A percentile compares a stretch with the other conserved stretches of the same genome.
These are phyloP conservation scores for Thamnaconus septentrionalis DNA, from an alignment of 2,113 vertebrate species.

Conservation along the genomic window DNA sequence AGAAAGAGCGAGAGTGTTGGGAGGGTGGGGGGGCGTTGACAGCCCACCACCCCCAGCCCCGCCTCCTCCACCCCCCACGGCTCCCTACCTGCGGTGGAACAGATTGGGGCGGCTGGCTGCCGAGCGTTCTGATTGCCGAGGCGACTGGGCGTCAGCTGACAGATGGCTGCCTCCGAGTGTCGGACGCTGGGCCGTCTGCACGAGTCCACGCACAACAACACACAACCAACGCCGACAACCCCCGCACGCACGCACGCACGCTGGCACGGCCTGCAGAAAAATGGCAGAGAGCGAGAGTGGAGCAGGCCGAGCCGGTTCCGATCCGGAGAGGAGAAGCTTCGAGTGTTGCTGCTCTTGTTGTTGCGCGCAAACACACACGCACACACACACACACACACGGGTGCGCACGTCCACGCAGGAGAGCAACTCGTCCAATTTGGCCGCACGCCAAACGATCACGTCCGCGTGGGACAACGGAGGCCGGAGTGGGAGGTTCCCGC, in stretches of 20 bases:
- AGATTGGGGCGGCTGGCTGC: slow-evolving; percentile 74
- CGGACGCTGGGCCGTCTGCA: slow-evolving; percentile 57
- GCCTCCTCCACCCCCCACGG: slow-evolving; percentile 63
- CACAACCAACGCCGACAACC: too few species aligned
- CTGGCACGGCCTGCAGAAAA: too few species aligned
- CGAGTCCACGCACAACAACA: slow-evolving; percentile 29
- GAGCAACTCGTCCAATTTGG: not conserved
- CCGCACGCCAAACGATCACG: too few species aligned
- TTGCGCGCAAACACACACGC: not conserved
- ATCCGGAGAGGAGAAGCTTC: too few species aligned
- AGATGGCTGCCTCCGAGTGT: slow-evolving; percentile 74
- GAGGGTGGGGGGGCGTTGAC: slow-evolving; percentile 13
- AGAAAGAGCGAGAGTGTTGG: slow-evolving; percentile 42
- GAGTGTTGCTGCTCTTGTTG: not conserved
- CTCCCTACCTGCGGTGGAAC: slow-evolving; percentile 74
- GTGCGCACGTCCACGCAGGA: not conserved
- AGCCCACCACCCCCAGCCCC: not conserved
- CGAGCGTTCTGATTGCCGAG: slow-evolving; percentile 68
- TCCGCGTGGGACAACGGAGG: too few species aligned
- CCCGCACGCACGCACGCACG: too few species aligned
- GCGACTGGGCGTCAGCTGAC: slow-evolving; percentile 72
- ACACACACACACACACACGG: not conserved
- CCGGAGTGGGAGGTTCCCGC: too few species aligned
- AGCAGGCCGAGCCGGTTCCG: too few species aligned
- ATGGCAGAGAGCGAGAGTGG: too few species aligned